Evolutionary conservation across 1,140 invertebrate genomes (phyloP).

Genomic region (Cydia pomonella): DNA sequence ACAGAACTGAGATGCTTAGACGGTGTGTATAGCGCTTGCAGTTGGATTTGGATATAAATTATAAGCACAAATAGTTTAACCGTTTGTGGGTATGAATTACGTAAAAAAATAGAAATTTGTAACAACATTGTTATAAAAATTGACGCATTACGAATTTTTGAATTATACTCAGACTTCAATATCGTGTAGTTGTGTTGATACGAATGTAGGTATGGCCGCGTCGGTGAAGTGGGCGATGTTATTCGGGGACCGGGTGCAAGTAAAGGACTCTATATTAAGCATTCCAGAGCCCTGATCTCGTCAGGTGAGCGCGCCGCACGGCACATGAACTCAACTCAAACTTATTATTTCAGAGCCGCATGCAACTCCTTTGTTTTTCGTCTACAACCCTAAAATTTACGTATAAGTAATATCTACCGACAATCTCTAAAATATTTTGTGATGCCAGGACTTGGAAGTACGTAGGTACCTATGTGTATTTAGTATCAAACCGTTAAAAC

Average conservation of each 20-base stretch:
- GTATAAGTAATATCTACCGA: slow-evolving; percentile 50
- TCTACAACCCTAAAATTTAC: slow-evolving; percentile 56
- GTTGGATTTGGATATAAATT: slow-evolving; percentile 25
- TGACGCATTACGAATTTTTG: neutral
- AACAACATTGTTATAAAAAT: slow-evolving; percentile 45
- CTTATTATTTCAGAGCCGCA: slow-evolving; percentile 72
- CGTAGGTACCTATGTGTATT: neutral
- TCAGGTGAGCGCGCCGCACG: slow-evolving; percentile 66
- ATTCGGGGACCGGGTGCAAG: slow-evolving; percentile 68
- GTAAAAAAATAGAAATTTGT: neutral
- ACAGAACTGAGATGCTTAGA: slow-evolving; percentile 40
- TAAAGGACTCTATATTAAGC: slow-evolving; percentile 78
- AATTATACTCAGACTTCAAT: slow-evolving; percentile 16
- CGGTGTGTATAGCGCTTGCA: slow-evolving; percentile 25
- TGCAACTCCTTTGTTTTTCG: slow-evolving; percentile 71
- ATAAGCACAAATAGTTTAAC: neutral
- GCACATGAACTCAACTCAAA: slow-evolving; percentile 67
- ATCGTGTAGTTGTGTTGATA: slow-evolving; percentile 31
- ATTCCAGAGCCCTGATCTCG: slow-evolving; percentile 74
- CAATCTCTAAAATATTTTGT: slow-evolving; percentile 48
- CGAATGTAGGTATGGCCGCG: slow-evolving; percentile 46
- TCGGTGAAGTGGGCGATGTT: slow-evolving; percentile 65
- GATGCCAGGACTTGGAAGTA: neutral
- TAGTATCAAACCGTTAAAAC: neutral
- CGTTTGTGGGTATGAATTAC: neutral